Evolutionary conservation across 1,140 invertebrate species (phyloP).

Genomic region (Hypsibius dujardini): DNA sequence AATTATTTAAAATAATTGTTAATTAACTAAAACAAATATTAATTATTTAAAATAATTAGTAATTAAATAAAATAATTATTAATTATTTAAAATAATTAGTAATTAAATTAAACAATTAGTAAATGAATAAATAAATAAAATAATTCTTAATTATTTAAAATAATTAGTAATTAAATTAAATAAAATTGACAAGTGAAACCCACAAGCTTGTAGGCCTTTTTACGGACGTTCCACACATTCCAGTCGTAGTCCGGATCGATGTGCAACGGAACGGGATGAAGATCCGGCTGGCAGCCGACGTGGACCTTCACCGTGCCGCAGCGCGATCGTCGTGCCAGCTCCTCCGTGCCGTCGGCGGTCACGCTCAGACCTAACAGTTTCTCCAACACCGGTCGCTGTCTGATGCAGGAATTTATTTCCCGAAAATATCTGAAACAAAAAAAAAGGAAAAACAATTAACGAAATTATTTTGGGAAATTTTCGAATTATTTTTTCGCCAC

Average conservation of each 20-base stretch:
- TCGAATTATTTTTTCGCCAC: background rate
- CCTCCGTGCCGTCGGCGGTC: background rate
- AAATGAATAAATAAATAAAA: too few species aligned
- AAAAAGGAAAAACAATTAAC: background rate
- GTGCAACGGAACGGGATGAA: background rate
- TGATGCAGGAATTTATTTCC: too few species aligned
- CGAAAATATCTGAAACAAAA: too few species aligned
- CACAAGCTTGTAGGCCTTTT: slow-evolving; percentile 6
- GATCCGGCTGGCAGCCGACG: background rate
- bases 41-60: too few species aligned
- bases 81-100: too few species aligned
- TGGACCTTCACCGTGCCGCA: background rate
- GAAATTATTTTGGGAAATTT: background rate
- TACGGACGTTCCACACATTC: slow-evolving; percentile 11
- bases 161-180: background rate
- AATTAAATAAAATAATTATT: too few species aligned
- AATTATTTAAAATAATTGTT: too few species aligned
- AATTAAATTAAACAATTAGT: too few species aligned
- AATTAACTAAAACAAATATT: too few species aligned
- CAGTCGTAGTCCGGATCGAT: background rate
- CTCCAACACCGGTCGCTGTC: background rate
- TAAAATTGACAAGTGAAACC: background rate
- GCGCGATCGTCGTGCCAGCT: background rate
- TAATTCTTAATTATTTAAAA: too few species aligned
- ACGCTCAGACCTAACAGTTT: background rate